These are phyloP conservation scores for Hycleus cichorii DNA, from an alignment of 1,140 invertebrate genomes.

Conservation along the genomic window DNA sequence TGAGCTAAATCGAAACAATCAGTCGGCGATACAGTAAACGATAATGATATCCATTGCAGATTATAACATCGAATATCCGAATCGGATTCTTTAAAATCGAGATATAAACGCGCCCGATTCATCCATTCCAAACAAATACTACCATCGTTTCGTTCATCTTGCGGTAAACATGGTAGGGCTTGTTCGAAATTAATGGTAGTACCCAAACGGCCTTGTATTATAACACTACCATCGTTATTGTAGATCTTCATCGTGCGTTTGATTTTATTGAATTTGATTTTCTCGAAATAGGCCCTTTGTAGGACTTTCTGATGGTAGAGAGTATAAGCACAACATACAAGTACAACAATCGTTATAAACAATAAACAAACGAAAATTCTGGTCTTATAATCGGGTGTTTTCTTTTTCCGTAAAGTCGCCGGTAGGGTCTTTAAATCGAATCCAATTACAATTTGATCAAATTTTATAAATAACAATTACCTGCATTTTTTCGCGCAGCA, in stretches of 20 bases:
- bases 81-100: slow-evolving; percentile 52
- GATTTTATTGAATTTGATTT: slow-evolving; percentile 74
- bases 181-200: slow-evolving; percentile 48
- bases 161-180: slow-evolving; percentile 62
- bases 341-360: slow-evolving; percentile 70
- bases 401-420: slow-evolving; percentile 49
- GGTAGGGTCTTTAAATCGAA: slow-evolving; percentile 39
- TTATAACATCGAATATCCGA: slow-evolving; percentile 66
- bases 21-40: slow-evolving; percentile 54
- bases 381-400: slow-evolving; percentile 62
- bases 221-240: slow-evolving; percentile 55
- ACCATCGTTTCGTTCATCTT: slow-evolving; percentile 50
- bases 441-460: background rate
- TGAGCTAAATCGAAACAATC: slow-evolving; percentile 75
- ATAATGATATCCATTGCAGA: slow-evolving; percentile 71
- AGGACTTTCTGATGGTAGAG: slow-evolving; percentile 75
- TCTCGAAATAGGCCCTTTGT: slow-evolving; percentile 73
- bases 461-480: slow-evolving; percentile 37
- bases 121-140: slow-evolving; percentile 76
- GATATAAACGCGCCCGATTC: slow-evolving; percentile 61
- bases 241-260: slow-evolving; percentile 67
- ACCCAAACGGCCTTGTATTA: slow-evolving; percentile 64
- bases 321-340: slow-evolving; percentile 74
- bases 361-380: slow-evolving; percentile 71
- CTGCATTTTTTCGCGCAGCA: slow-evolving; percentile 73